Evolutionary conservation across 1,140 invertebrate genomes (phyloP), one percentile per base, ranked within the genome.

Genomic region (Saxidomus purpurata): DNA sequence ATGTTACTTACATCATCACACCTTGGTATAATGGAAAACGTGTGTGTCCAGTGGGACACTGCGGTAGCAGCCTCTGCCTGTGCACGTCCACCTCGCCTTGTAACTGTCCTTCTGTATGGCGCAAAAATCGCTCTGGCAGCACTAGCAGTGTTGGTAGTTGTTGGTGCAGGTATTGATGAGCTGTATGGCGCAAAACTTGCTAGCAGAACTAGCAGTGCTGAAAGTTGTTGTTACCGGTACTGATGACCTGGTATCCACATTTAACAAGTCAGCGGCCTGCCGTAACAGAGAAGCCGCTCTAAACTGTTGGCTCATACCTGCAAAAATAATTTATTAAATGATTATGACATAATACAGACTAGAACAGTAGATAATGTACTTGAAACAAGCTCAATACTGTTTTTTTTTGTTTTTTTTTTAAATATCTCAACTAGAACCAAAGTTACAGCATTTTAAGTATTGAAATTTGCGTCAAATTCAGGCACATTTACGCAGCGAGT

Each of bases 131-230:
- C 61, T n/a, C 61, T n/a, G 22, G 22, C 61, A 63, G 61, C 61
- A 63, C 61, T 63, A 63, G 61, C 61, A 63, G 61, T 63, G 61
- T 34, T 63, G 61, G 61, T 63, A 63, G 61, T 63, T 63, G 61
- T 22, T 63, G 61, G 8, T 63, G 22, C 22, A 8, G 61, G 61
- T 34, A 63, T 22, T 25, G 43, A 47, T 47, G 43, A 47, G 43
- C 43, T 9, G 8, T 9, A 17, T 47, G 61, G 61, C 22, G n/a
- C 61, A 63, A 63, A 63, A n/a, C 61, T 63, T 63, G n/a, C 61
- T 63, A 8, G n/a, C n/a, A 9, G 31, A n/a, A 63, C n/a, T 25
- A 22, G n/a, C n/a, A 63, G 61, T 34, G n/a, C 61, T 63, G 61
- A 63, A 11, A n/a, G 61, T 63, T 63, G 61, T 63, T n/a, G 31